Base-by-base conservation (phyloP, 2,113 vertebrate genomes). In the Oryzias curvinotus region DNA sequence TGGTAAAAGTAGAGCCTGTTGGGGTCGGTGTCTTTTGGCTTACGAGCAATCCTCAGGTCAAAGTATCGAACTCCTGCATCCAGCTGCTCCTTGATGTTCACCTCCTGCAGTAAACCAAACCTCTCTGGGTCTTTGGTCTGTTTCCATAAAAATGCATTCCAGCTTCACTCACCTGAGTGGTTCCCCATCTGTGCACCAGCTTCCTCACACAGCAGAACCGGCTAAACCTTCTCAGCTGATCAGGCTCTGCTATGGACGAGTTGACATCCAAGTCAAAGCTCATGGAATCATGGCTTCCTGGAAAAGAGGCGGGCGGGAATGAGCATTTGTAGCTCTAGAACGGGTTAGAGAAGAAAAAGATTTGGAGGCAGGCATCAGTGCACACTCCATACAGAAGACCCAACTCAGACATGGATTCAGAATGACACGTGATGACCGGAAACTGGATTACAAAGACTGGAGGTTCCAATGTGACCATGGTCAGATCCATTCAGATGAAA, bases 281-380 rank as follows among this genome's bases (percentile, higher is more conserved):
- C 76, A 85, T 77, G 1, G 84, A 72, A 72, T 88, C 84, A 14
- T 88, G 86, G 74, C 86, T 86, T 30, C 86, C 86, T 86, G 7
- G 0, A 5, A 60, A 67, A 17, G 1, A 82, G 26, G 56, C 1
- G 46, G 26, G 56, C 1, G 46, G 10, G 8, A 36, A 10, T 36
- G 7, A 36, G 36, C 1, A 36, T 7, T 3, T 23, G 21, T 1
- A 30, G 28, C 6, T 7, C 28, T 28, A 28, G 26, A 7, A 28
- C 26, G 26, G 26, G 21, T 23, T 23, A 23, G 26, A 28, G 7
- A 28, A 28, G 26, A 28, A 5, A 28, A 28, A 6, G 4, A 28
- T 28, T 28, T 28, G 26, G 7, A 23, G 21, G 28, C 5, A 30
- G 28, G 28, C n/a, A 30, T 30, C 28, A 30, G 28, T 7, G 28